Percentiles rank a stretch among this genome's conserved stretches.
Evolutionary conservation across 2,113 vertebrate genomes (phyloP).

Genomic region (Mesocricetus auratus): DNA sequence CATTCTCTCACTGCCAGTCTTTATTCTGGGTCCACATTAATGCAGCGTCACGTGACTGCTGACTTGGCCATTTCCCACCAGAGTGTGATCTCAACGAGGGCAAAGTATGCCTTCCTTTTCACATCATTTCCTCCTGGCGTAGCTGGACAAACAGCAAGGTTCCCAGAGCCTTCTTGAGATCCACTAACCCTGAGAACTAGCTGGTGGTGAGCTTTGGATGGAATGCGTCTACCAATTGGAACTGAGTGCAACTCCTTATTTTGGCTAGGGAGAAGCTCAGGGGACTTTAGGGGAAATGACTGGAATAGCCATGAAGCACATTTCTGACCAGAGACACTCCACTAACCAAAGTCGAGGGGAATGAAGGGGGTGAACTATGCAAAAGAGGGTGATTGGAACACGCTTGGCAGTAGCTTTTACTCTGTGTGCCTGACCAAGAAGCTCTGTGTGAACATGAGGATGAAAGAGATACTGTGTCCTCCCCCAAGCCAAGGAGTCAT

Average conservation of each 20-base stretch:
- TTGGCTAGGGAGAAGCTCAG: neutral
- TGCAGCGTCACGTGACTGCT: no score
- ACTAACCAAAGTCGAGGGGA: neutral
- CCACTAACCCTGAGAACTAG: neutral
- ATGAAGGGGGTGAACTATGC: no score
- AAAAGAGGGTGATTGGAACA: neutral
- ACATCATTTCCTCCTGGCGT: neutral
- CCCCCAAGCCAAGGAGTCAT: neutral
- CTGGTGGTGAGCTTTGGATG: neutral
- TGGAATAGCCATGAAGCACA: neutral
- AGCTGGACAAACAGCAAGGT: neutral
- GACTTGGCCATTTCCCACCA: neutral
- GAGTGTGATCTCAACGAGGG: neutral
- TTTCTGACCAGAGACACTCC: neutral
- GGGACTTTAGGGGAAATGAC: neutral
- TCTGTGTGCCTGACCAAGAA: neutral
- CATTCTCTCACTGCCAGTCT: neutral
- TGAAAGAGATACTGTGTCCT: no score
- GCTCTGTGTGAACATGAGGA: neutral
- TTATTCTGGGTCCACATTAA: neutral
- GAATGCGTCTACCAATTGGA: neutral
- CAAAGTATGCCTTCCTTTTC: neutral
- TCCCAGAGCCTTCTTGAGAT: neutral
- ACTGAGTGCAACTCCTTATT: no score
- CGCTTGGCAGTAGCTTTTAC: neutral